Conservation (phyloP, 2,113 vertebrate genomes). For the Rhadina sibilatrix region DNA sequence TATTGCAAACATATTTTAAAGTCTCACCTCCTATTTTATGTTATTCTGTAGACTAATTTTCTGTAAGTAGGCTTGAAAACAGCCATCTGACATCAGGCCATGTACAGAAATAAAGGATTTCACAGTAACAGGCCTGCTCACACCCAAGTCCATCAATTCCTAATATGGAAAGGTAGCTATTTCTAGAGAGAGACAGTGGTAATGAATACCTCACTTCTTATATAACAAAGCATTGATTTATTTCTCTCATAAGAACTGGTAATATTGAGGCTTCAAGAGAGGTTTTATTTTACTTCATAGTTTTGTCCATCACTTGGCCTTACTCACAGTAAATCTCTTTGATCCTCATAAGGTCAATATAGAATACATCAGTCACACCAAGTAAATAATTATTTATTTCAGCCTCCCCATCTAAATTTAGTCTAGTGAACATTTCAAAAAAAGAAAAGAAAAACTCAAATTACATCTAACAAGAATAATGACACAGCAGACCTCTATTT, state of each 20-base stretch:
- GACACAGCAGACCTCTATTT: background rate
- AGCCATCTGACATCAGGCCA: background rate
- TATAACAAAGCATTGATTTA: background rate
- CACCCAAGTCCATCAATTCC: fast-evolving
- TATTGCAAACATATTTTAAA: background rate
- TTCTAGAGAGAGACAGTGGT: background rate
- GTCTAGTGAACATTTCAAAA: background rate
- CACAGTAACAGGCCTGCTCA: background rate
- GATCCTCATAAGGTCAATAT: background rate
- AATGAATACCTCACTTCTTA: background rate
- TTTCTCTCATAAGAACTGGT: background rate
- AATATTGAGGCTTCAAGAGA: background rate
- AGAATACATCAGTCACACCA: background rate
- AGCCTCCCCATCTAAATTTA: background rate
- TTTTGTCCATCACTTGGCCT: background rate
- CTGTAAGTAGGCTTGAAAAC: background rate
- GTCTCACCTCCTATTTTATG: background rate
- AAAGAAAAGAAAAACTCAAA: background rate
- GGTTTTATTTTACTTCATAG: background rate
- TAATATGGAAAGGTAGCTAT: background rate
- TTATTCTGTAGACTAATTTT: background rate
- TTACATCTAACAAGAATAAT: background rate
- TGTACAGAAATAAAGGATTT: background rate
- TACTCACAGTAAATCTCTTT: background rate
- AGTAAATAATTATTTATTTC: background rate